These are phyloP conservation scores for Oxyteleia sp. DNA, from an alignment of 2,888 invertebrate species.

Conservation along the genomic window DNA sequence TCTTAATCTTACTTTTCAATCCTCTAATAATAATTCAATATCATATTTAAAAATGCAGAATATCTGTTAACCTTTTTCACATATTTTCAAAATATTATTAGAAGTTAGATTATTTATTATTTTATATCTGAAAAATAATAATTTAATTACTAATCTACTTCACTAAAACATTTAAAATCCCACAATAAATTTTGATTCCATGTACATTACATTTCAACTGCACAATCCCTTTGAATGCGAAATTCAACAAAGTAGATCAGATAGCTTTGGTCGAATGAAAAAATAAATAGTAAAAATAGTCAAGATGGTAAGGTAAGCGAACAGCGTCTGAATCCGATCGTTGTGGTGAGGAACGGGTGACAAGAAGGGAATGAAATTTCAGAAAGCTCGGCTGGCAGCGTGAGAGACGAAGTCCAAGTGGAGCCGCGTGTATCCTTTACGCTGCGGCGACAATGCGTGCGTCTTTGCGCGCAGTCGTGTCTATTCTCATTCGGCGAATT, in stretches of 20 bases:
- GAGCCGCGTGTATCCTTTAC: conserved; percentile 54
- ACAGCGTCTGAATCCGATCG: conserved; percentile 51
- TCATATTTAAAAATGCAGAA: too few relatives aligned
- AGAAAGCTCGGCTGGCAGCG: conserved; percentile 63
- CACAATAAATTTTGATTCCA: too few relatives aligned
- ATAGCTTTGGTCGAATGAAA: conserved; percentile 9
- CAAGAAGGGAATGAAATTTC: conserved; percentile 65
- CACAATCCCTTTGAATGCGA: neutral
- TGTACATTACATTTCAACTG: neutral
- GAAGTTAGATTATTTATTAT: too few relatives aligned
- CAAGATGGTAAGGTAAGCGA: conserved; percentile 41
- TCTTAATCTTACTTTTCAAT: too few relatives aligned
- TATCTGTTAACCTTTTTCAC: too few relatives aligned
- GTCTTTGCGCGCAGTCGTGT: conserved; percentile 41
- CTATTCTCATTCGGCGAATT: conserved; percentile 73
- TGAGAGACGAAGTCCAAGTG: conserved; percentile 55
- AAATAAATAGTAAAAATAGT: conserved; percentile 15
- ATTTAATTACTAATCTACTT: too few relatives aligned
- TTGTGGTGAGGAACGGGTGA: conserved; percentile 47
- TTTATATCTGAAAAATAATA: too few relatives aligned
- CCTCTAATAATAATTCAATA: too few relatives aligned
- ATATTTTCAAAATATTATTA: too few relatives aligned
- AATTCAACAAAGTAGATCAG: conserved; percentile 22
- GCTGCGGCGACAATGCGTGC: conserved; percentile 62
- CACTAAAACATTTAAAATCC: too few relatives aligned